Base-by-base conservation (phyloP, 2,888 invertebrate species). In the Ennomos fuscantarius region DNA sequence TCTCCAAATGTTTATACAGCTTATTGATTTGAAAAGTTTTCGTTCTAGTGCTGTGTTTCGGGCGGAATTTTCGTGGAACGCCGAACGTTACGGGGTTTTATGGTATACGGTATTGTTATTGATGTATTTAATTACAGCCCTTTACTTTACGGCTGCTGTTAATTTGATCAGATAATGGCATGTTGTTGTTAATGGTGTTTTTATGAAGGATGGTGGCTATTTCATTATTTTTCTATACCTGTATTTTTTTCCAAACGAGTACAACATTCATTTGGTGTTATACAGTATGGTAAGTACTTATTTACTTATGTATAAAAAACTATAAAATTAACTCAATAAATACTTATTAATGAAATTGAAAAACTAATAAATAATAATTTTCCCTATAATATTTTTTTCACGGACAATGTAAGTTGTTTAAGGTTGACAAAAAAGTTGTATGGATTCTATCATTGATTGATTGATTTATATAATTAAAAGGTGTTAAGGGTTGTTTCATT, bases 11-110 rank as follows among this genome's bases (percentile, higher is more conserved):
- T 81, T 81, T 79, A 77, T 75, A 74, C 74, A 72, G 57, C 73
- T 75, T 82, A 84, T 85, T 76, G 83, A 84, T 85, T 83, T 68
- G 66, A 66, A 74, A 82, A 79, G 73, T 83, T 82, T 78, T 74
- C 60, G 69, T 62, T 65, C 49, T 59, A 62, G 39, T 48, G 67
- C 55, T 31, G 48, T 24, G 12, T 41, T 32, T 40, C 8, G 34
- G 49, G 48, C 40, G 44, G 58, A 44, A 44, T 53, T 47, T 53
- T 58, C 43, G 44, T 40, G 47, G 52, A 11, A 39, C 41, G 46
- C 50, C 12, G 47, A 34, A 36, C 51, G 8, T 36, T 44, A 42
- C 52, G 42, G 39, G 47, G 45, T 13, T 50, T 40, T 47, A 55
- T 46, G 34, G 46, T 24, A 6, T 13, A n/a, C 13, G 52, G 40